phyloP scores from a whole-genome alignment of 2,888 invertebrate genomes.

The Notocelia uddmanniana region DNA sequence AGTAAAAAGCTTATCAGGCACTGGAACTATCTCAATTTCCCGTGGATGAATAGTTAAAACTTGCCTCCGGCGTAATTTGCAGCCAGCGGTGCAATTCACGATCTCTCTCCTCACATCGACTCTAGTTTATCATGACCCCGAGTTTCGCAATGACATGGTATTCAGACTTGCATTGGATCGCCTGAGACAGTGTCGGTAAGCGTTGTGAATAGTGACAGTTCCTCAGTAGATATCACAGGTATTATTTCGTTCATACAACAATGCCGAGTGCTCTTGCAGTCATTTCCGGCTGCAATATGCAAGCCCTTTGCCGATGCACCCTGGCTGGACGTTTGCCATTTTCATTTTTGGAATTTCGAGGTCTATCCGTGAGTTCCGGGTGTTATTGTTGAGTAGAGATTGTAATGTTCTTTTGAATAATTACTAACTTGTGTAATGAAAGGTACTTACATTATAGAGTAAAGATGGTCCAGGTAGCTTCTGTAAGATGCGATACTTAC shows the following conservation, averaged over 20 bases:
- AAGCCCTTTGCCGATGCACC: slow-evolving; percentile 58
- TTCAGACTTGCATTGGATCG: too few species aligned
- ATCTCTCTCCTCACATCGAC: neutral
- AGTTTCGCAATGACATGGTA: neutral
- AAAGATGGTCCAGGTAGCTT: neutral
- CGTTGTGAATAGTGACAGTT: neutral
- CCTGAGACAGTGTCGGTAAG: neutral
- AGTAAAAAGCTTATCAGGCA: slow-evolving; percentile 27
- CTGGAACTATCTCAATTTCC: slow-evolving; percentile 37
- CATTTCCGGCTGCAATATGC: slow-evolving; percentile 55
- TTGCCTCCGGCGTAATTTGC: slow-evolving; percentile 31
- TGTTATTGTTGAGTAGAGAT: slow-evolving; percentile 10
- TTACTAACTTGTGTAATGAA: neutral
- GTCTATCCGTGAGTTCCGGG: slow-evolving; percentile 51
- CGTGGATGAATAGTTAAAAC: slow-evolving; percentile 40
- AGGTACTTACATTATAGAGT: neutral
- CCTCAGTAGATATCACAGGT: slow-evolving; percentile 32
- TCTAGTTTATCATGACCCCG: neutral
- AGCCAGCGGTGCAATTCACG: neutral
- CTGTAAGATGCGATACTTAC: neutral
- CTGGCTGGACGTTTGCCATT: slow-evolving; percentile 67
- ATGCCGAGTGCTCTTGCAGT: slow-evolving; percentile 45
- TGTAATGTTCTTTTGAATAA: neutral
- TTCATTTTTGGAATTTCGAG: slow-evolving; percentile 65
- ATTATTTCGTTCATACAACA: slow-evolving; percentile 42